phyloP scores from a whole-genome alignment of 2,113 vertebrate genomes.

The Plestiodon gilberti region DNA sequence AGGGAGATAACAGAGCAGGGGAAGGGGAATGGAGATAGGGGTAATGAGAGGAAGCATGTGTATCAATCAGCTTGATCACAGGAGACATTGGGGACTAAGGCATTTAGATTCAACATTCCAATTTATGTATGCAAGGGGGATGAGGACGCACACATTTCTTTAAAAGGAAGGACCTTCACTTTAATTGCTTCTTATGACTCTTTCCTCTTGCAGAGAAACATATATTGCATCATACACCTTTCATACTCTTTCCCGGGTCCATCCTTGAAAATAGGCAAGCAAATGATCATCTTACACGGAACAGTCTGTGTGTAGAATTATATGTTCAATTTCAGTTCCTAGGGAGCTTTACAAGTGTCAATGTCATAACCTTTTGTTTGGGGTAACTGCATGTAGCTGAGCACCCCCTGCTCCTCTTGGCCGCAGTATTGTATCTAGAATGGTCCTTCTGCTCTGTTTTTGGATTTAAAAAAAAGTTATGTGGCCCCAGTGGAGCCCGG shows the following conservation, averaged over 20 bases:
- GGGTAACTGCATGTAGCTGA: neutral
- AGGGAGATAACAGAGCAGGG: too few species aligned
- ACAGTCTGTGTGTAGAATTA: neutral
- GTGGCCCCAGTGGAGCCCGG: neutral
- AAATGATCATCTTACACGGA: neutral
- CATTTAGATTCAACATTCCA: neutral
- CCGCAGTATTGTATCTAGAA: neutral
- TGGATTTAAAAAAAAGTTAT: neutral
- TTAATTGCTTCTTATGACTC: slow-evolving; percentile 15
- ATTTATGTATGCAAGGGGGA: too few species aligned
- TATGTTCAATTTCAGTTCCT: neutral
- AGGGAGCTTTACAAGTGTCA: neutral
- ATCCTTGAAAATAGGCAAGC: neutral
- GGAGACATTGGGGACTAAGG: too few species aligned
- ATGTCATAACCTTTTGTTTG: neutral
- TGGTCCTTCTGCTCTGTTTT: neutral
- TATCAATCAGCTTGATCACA: too few species aligned
- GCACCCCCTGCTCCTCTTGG: neutral
- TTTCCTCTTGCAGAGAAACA: neutral
- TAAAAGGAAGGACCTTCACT: neutral
- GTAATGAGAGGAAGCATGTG: too few species aligned
- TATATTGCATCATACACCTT: neutral
- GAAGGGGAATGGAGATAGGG: too few species aligned
- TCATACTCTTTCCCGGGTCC: neutral
- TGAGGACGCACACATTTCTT: too few species aligned